Percentiles rank a stretch among this genome's conserved stretches.
These are phyloP conservation scores for Pleuronectes platessa DNA, from an alignment of 2,113 vertebrate genomes.

Conservation along the genomic window DNA sequence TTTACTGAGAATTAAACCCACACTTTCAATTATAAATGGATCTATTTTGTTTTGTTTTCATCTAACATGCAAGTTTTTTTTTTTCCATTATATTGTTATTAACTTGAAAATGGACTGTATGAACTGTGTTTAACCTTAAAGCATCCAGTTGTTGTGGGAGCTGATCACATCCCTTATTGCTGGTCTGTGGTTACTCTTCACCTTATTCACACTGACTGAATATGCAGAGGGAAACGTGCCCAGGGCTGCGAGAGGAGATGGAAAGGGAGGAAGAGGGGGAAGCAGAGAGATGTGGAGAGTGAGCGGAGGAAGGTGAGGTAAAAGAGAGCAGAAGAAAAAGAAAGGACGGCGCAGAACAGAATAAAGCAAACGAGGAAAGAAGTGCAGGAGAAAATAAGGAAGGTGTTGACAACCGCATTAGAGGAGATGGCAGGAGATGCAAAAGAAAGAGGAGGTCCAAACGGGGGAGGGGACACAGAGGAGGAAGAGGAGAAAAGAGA, in stretches of 20 bases:
- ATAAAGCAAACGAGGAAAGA: too few relatives aligned
- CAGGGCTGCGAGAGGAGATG: neutral
- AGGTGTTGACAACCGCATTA: too few relatives aligned
- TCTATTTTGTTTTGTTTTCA: slow-evolving; percentile 21
- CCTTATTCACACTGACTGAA: slow-evolving; percentile 20
- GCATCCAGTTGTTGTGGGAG: neutral
- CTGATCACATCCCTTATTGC: slow-evolving; percentile 4
- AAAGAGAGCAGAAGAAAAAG: neutral
- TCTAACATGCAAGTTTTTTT: neutral
- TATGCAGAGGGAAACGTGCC: slow-evolving; percentile 1
- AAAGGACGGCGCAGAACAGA: neutral
- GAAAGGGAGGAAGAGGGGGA: neutral
- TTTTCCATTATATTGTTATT: neutral
- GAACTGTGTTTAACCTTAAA: neutral
- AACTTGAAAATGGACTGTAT: neutral
- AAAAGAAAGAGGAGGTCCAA: too few relatives aligned
- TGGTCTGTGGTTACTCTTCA: neutral
- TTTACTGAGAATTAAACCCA: slow-evolving; percentile 9
- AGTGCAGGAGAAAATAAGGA: neutral
- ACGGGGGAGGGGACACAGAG: too few relatives aligned
- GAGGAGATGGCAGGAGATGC: too few relatives aligned
- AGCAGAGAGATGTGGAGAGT: slow-evolving; percentile 6
- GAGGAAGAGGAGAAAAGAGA: too few relatives aligned
- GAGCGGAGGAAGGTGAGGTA: neutral
- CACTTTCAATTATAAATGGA: slow-evolving; percentile 30